Evolutionary conservation across 1,140 invertebrate species (phyloP), one percentile per base, ranked within the genome.

Genomic region (Megalopta genalis): DNA sequence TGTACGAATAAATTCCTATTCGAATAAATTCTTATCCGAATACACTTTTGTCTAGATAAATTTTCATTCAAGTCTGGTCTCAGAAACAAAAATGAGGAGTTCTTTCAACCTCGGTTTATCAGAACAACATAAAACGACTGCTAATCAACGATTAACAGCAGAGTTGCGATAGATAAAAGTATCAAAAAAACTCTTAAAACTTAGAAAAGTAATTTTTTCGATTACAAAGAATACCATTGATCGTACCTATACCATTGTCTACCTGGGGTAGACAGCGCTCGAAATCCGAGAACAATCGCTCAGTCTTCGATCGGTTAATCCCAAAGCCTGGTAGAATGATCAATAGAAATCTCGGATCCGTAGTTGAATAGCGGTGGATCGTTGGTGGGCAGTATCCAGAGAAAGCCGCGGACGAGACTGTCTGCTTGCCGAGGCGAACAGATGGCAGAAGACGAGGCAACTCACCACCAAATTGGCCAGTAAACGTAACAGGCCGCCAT

Each of bases 401-500:
- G 37, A 71, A 49, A 63, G 27, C 52, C 66, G 80, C 54, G 79
- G 59, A 82, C 75, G 68, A 69, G 68, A 73, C 67, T 80, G 80
- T 85, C 84, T 80, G 72, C 46, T 25, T 32, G 59, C 74, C 59
- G 37, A n/a, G 54, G 18, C 57, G 81, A 85, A 77, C 63, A 76
- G 85, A 85, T 72, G 73, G 59, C 67, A 39, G 63, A 27, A 79
- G 63, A 82, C 59, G 62, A 59, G 37, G 27, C 46, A 46, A 63
- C 68, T 66, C 52, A 71, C 77, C 60, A 54, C 59, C 64, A 86
- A 86, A 86, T 86, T 86, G 81, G 67, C 60, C 73, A 39, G 64
- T 80, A 77, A 86, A 86, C 69, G 77, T 77, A 71, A 75, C 66
- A 62, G 72, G 65, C 63, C 64, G 75, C 49, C 76, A 76, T 83